phyloP scores from a whole-genome alignment of 2,113 vertebrate genomes.

The Patagioenas fasciata region DNA sequence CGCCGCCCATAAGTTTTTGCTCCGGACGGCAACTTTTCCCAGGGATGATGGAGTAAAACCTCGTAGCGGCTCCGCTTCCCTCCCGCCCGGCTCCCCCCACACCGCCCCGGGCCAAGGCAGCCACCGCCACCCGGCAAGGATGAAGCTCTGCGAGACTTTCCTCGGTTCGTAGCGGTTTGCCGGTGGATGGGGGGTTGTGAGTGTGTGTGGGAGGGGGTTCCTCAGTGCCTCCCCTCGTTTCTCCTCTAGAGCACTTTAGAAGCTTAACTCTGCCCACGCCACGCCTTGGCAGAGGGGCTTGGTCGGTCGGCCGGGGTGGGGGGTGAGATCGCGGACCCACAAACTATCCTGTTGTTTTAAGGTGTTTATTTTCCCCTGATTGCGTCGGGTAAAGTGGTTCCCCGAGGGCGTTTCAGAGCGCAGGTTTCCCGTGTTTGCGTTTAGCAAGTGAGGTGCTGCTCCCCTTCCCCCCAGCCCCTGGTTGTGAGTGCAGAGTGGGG shows the following conservation, averaged over 20 bases:
- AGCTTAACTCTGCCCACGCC: not conserved
- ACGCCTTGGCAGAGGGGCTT: not conserved
- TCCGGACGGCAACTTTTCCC: conserved; percentile 82
- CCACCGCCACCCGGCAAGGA: conserved; percentile 69
- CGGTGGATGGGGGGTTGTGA: not conserved
- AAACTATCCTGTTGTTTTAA: not conserved
- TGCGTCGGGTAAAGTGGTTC: not conserved
- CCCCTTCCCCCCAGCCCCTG: too few species aligned
- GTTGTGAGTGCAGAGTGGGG: not conserved
- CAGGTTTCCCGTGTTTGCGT: not conserved
- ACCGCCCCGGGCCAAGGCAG: not conserved
- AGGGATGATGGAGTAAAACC: conserved; percentile 76
- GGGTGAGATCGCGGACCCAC: too few species aligned
- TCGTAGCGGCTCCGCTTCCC: not conserved
- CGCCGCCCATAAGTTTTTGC: conserved; percentile 80
- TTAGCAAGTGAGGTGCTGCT: rapidly evolving
- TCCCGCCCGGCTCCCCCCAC: not conserved
- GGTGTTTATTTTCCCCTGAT: rapidly evolving
- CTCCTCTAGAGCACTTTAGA: not conserved
- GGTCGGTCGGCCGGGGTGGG: rapidly evolving
- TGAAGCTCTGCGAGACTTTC: conserved; percentile 91
- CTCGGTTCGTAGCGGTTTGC: conserved; percentile 83
- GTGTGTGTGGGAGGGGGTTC: rapidly evolving
- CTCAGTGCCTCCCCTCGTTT: not conserved
- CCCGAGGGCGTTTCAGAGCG: rapidly evolving